Evolutionary conservation across 2,797 vertebrate genomes (phyloP), one percentile per base, ranked within the genome.

Genomic region (Centropyge bicolor): DNA sequence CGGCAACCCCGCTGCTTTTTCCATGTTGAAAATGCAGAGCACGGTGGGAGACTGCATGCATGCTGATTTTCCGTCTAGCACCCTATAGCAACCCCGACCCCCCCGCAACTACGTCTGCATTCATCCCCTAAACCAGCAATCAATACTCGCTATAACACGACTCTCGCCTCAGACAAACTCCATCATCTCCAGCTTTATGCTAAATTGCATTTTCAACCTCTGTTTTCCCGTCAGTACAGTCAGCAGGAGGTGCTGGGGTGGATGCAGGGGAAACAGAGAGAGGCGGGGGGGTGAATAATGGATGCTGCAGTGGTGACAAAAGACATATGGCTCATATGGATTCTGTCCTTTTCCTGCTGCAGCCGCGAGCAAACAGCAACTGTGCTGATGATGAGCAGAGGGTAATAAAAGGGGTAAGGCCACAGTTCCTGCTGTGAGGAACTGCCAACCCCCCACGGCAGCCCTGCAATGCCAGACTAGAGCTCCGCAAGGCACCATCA

Each of bases 21-120:
- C 87, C 88, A 83, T 83, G 67, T 70, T 74, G 75, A 71, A 89
- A 91, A 92, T 86, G 90, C 92, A 89, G 76, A 80, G 80, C 77
- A 74, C 56, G 64, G 68, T 73, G 75, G 81, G 82, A 86, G 75
- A 52, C 78, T 48, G 65, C 63, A 67, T 77, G 79, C 78, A 78
- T 86, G 84, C 88, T 73, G 81, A 87, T 89, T 85, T 85, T 78
- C 81, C 61, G 17, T 82, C 62, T 59, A 41, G 64, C 27, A 78
- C 14, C 78, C 52, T 73, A 73, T 40, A 75, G 76, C 45, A 62
- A 60, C 40, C 62, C 51, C 60, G 16, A 9, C 20, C 62, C 64
- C 8, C 66, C 66, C 73, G 56, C 57, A 48, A 55, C 73, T 72
- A 52, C 48, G 64, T 59, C 43, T 54, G 43, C 60, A 73, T 72